These are phyloP conservation scores for Neoascia interrupta DNA, from an alignment of 2,888 invertebrate genomes.

Conservation along the genomic window DNA sequence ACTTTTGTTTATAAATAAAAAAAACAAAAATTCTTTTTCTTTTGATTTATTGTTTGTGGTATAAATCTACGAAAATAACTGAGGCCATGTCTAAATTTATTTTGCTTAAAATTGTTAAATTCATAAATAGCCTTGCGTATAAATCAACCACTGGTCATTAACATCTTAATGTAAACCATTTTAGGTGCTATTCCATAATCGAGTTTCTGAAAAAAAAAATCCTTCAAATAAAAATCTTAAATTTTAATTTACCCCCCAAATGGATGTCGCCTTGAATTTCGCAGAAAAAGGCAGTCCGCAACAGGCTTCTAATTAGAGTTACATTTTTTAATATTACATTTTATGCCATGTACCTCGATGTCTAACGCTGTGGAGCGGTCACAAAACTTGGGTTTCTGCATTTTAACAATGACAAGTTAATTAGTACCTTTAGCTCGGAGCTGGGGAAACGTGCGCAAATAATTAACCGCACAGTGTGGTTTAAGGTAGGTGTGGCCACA, in stretches of 20 bases:
- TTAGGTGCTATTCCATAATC: no score
- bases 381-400: constrained; percentile 7
- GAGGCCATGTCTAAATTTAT: constrained; percentile 6
- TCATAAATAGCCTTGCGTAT: not conserved
- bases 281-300: not conserved
- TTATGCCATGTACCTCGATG: not conserved
- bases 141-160: not conserved
- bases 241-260: no score
- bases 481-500: no score
- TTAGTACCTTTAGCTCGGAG: not conserved
- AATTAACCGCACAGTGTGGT: no score
- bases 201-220: no score
- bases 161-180: no score
- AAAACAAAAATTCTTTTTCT: no score
- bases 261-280: no score
- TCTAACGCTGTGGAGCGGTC: not conserved
- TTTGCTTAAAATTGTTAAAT: not conserved
- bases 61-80: constrained; percentile 18
- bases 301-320: constrained; percentile 18
- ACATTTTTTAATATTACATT: not conserved
- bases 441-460: not conserved
- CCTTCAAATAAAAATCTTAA: no score
- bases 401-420: constrained; percentile 26
- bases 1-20: constrained; percentile 33
- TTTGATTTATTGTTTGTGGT: constrained; percentile 39